Conservation (phyloP, 2,797 vertebrate species). For the Enteromius trimaculatus region DNA sequence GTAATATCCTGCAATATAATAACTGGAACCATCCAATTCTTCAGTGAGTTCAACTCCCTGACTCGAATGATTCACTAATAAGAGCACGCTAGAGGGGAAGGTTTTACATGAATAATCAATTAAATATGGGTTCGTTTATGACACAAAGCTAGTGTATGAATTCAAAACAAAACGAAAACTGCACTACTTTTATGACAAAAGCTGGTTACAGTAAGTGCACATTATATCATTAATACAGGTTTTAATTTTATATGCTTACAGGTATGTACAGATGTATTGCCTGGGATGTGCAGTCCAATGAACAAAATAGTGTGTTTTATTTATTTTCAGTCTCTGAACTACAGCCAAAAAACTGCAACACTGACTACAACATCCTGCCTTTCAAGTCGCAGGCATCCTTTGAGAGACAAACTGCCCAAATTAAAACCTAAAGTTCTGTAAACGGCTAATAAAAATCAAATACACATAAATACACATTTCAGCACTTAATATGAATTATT, state of each 20-base stretch:
- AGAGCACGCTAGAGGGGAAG: neutral
- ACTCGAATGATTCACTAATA: neutral
- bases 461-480: neutral
- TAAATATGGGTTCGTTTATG: neutral
- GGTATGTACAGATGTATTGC: neutral
- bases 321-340: neutral
- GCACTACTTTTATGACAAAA: neutral
- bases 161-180: neutral
- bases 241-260: neutral
- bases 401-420: neutral
- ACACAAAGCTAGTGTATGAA: neutral
- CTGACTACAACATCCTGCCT: neutral
- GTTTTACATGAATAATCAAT: neutral
- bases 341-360: neutral
- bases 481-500: neutral
- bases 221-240: neutral
- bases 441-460: neutral
- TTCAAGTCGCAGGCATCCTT: neutral
- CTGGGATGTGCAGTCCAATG: neutral
- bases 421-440: neutral
- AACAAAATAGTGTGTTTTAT: neutral
- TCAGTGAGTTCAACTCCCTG: neutral
- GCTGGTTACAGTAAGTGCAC: neutral
- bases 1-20: neutral
- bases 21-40: neutral